phyloP scores from a whole-genome alignment of 2,888 invertebrate species.

The Melipona bicolor region DNA sequence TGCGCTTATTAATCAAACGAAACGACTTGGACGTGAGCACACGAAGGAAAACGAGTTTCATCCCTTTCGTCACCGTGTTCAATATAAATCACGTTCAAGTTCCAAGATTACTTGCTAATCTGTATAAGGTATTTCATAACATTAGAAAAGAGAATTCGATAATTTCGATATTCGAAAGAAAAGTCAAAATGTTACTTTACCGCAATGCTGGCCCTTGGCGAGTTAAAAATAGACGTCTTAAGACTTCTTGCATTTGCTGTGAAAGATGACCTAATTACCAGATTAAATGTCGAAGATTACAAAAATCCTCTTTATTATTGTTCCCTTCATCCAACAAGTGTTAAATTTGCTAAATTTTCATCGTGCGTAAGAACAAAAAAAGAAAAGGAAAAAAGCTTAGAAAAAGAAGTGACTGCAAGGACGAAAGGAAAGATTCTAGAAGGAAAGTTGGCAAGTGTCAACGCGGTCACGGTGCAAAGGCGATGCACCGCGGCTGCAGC shows the following conservation, averaged over 20 bases:
- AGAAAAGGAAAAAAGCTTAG: not conserved
- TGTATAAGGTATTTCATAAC: too few relatives aligned
- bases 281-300: too few relatives aligned
- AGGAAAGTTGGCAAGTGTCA: slow-evolving; percentile 49
- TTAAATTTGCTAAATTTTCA: not conserved
- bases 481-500: slow-evolving; percentile 61
- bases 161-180: too few relatives aligned
- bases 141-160: too few relatives aligned
- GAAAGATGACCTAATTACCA: too few relatives aligned
- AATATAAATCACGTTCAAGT: too few relatives aligned
- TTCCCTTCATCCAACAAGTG: not conserved
- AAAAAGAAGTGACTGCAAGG: not conserved
- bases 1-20: not conserved
- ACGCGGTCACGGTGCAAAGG: slow-evolving; percentile 46
- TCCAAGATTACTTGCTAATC: too few relatives aligned
- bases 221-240: too few relatives aligned
- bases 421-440: slow-evolving; percentile 17
- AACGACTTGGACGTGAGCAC: not conserved
- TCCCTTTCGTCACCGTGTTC: not conserved
- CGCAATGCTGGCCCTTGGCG: too few relatives aligned
- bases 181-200: too few relatives aligned
- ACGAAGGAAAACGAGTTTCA: not conserved
- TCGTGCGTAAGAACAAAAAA: not conserved
- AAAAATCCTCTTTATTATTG: too few relatives aligned
- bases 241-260: too few relatives aligned